Base-by-base conservation (phyloP, 2,797 vertebrate species). In the Schizothorax lantsangensis region DNA sequence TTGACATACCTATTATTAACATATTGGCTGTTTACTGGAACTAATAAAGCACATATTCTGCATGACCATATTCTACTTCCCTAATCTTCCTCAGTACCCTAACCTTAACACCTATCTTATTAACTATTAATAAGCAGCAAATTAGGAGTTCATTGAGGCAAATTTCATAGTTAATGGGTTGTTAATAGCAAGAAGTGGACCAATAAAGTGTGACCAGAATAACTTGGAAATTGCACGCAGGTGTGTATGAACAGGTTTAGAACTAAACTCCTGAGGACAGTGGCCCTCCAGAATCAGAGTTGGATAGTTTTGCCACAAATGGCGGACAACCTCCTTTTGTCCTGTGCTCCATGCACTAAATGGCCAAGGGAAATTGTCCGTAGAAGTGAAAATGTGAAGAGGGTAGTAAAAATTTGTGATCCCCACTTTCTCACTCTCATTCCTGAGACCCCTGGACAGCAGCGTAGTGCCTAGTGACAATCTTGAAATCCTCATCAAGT, bases 401-500 rank as follows among this genome's bases (percentile, higher is more conserved):
- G 11, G 73, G 5, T 26, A 54, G 62, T 43, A 75, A 26, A 36
- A 84, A 69, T 68, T 52, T n/a, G 33, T 38, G 26, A 79, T 54
- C 11, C 11, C 49, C 26, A 30, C 57, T 72, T 54, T 72, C 49
- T 47, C n/a, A 85, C 66, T 15, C 5, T 47, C 12, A 78, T 49
- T 19, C 33, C 43, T 52, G 3, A 38, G 47, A 79, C n/a, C 2
- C 19, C 26, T 59, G 21, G 77, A 80, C 5, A 62, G 38, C 7
- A 79, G 38, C 3, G 3, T 36, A 36, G 78, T 57, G 74, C 11
- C 52, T 36, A 9, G 62, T 30, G 73, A 68, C 45, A 66, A 17
- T 78, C 74, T 78, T 78, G 62, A 69, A 84, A 64, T 26, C 11
- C 62, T 78, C 83, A 79, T 54, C 36, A 69, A 54, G 33, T 78